A percentile compares a stretch with the other conserved stretches of the same genome.
These are phyloP conservation scores for Notarius lentiginosus DNA, from an alignment of 2,113 vertebrate genomes.

Conservation along the genomic window DNA sequence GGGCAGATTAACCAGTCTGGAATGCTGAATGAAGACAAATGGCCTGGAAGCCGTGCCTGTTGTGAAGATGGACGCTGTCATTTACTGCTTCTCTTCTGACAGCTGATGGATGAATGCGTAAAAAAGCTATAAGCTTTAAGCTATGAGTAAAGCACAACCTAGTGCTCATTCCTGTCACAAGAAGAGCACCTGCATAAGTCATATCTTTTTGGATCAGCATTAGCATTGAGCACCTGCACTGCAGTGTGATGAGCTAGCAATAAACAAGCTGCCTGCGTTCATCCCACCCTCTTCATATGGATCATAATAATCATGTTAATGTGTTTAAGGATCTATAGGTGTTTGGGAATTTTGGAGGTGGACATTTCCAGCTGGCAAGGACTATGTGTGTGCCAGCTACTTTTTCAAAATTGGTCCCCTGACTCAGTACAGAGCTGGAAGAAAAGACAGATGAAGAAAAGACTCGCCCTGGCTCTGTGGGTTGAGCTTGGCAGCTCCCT, in stretches of 20 bases:
- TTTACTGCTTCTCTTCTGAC: slow-evolving; percentile 22
- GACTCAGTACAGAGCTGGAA: neutral
- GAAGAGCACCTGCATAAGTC: neutral
- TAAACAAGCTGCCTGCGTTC: neutral
- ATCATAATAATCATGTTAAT: neutral
- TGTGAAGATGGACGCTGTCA: slow-evolving; percentile 18
- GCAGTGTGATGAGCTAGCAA: neutral
- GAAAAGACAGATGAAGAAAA: slow-evolving; percentile 10
- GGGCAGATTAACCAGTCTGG: slow-evolving; percentile 37
- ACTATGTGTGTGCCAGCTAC: neutral
- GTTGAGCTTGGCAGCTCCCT: slow-evolving; percentile 10
- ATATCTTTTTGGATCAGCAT: neutral
- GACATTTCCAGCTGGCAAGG: neutral
- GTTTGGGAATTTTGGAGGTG: neutral
- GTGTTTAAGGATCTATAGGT: neutral
- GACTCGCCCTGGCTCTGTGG: neutral
- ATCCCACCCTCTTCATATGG: neutral
- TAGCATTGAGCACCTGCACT: neutral
- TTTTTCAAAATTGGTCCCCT: neutral
- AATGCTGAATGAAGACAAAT: slow-evolving; percentile 43
- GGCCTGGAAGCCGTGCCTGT: slow-evolving; percentile 16
- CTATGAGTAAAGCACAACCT: neutral
- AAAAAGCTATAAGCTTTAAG: neutral
- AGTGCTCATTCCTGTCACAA: neutral
- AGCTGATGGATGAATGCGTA: neutral